These are phyloP conservation scores for Daubentonia madagascariensis DNA, from an alignment of 2,113 vertebrate genomes.

Conservation along the genomic window DNA sequence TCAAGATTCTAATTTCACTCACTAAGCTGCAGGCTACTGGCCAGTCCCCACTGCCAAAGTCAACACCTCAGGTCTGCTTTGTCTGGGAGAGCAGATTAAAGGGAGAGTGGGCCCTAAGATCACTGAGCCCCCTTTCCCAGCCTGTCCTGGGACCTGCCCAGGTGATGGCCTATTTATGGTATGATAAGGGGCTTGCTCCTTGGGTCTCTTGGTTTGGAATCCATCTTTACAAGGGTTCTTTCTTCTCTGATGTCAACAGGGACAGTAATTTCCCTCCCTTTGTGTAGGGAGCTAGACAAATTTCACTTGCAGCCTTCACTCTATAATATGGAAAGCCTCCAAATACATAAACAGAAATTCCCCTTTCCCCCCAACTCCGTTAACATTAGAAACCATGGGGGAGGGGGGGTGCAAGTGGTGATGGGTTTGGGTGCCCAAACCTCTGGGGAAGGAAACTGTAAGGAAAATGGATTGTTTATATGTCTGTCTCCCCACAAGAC, in stretches of 20 bases:
- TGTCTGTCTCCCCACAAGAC: neutral
- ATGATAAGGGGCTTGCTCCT: neutral
- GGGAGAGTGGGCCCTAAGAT: neutral
- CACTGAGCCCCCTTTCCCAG: neutral
- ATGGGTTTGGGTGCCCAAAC: neutral
- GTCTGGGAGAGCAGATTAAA: constrained; percentile 52
- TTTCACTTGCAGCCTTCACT: constrained; percentile 14
- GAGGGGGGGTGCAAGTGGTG: neutral
- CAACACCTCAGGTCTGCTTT: constrained; percentile 47
- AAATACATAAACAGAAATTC: constrained; percentile 21
- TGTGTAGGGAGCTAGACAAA: constrained; percentile 21
- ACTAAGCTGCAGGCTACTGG: constrained; percentile 12
- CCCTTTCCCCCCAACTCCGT: neutral
- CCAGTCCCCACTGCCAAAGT: constrained; percentile 45
- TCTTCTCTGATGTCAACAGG: constrained; percentile 35
- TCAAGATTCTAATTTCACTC: constrained; percentile 63
- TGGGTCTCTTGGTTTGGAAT: neutral
- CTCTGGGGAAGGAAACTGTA: neutral
- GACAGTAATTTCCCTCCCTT: constrained; percentile 6
- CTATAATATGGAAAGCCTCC: neutral
- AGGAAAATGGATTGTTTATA: neutral
- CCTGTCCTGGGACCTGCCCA: neutral
- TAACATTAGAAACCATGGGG: neutral
- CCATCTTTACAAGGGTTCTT: constrained; percentile 19
- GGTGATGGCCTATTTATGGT: neutral